Percentiles rank a stretch among this genome's conserved stretches.
These are phyloP conservation scores for Channallabes apus DNA, from an alignment of 2,797 vertebrate species.

Conservation along the genomic window DNA sequence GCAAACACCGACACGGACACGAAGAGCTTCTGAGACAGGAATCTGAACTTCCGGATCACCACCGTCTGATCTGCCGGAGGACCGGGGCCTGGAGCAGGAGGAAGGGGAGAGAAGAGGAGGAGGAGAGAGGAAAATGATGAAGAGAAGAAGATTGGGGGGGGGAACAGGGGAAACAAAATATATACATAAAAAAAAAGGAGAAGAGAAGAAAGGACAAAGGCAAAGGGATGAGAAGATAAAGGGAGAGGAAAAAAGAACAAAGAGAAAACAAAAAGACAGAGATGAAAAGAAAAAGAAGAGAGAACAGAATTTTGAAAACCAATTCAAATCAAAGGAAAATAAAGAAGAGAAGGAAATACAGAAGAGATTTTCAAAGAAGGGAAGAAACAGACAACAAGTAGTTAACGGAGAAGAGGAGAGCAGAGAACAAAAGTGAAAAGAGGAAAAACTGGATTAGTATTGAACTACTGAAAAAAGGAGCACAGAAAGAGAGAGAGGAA, in stretches of 20 bases:
- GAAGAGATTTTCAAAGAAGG: background rate
- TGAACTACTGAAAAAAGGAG: background rate
- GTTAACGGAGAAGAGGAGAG: background rate
- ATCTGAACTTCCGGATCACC: constrained; percentile 88
- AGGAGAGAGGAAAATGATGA: background rate
- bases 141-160: background rate
- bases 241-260: background rate
- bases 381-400: background rate
- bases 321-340: background rate
- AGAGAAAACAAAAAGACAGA: background rate
- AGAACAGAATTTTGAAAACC: too few relatives aligned
- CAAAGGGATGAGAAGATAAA: background rate
- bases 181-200: background rate
- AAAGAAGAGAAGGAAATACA: constrained; percentile 5
- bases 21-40: constrained; percentile 92
- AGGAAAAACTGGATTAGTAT: background rate
- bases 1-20: constrained; percentile 87
- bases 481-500: background rate
- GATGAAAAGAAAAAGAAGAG: constrained; percentile 50
- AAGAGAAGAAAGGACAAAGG: background rate
- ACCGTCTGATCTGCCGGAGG: constrained; percentile 90
- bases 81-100: constrained; percentile 69
- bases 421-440: background rate
- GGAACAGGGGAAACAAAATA: background rate
- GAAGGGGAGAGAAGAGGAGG: background rate